A percentile compares a stretch with the other conserved stretches of the same genome.
Evolutionary conservation across 2,797 vertebrate species (phyloP).

Genomic region (Syngnathus rostellatus): DNA sequence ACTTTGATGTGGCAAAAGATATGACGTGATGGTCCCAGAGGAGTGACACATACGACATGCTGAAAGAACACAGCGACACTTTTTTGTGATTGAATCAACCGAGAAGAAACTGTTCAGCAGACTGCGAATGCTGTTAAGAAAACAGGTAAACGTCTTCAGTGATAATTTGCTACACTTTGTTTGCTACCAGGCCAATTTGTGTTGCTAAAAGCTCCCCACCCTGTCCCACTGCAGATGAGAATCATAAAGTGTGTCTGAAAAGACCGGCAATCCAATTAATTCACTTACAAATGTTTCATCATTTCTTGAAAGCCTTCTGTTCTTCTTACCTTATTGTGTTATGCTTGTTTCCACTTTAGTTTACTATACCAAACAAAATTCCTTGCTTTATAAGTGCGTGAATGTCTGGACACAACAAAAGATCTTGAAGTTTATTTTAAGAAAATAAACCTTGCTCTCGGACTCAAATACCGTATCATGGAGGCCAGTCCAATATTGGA

Average conservation of each 20-base stretch:
- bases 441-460: no score
- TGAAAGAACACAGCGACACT: not conserved
- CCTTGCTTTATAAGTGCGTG: no score
- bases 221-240: not conserved
- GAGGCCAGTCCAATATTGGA: no score
- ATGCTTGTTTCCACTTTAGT: no score
- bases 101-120: constrained; percentile 17
- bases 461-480: no score
- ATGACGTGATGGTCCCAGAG: not conserved
- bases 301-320: constrained; percentile 23
- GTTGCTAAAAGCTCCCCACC: constrained; percentile 36
- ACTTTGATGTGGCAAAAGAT: no score
- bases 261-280: constrained; percentile 56
- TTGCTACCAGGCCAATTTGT: constrained; percentile 60
- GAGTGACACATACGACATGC: not conserved
- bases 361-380: no score
- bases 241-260: constrained; percentile 53
- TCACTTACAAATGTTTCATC: constrained; percentile 42
- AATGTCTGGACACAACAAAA: no score
- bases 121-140: constrained; percentile 52
- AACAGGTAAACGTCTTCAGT: constrained; percentile 60
- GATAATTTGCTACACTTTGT: constrained; percentile 60
- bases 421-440: no score
- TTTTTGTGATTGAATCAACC: constrained; percentile 32
- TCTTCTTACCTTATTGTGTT: not conserved